Evolutionary conservation across 2,888 invertebrate species (phyloP), one percentile per base, ranked within the genome.

Genomic region (Zeuzera pyrina): DNA sequence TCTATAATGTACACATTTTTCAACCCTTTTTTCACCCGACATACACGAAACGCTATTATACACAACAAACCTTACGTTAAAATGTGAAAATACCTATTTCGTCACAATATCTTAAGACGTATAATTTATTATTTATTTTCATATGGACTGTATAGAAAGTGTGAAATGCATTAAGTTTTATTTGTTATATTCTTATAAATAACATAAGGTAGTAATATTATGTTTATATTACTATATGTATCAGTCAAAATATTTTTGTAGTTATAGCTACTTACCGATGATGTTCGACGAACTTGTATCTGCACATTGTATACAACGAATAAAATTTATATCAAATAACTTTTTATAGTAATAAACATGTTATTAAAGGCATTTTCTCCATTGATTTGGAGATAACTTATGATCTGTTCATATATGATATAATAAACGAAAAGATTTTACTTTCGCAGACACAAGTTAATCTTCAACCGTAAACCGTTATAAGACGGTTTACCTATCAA

Each of bases 11-110:
- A 79, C 76, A 79, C 67, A 67, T 57, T 67, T 58, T 60, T 68
- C 60, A 68, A 73, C 71, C 72, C 64, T 69, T 67, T 59, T 62
- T 68, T 70, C 68, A 72, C 68, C 68, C 65, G 64, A 74, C 71
- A 70, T 68, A 73, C 66, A 68, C 55, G 70, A 70, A 76, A 71
- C 71, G 54, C 69, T 73, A 73, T 67, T 62, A 70, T 76, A 79
- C 72, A 83, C 76, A 81, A 78, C 79, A 81, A 77, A 77, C 70
- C 77, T 79, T 79, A 81, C 28, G 32, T 70, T 79, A 78, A 55
- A 69, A 76, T 77, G 79, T 77, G 81, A 83, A 83, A 83, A 79
- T 79, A n/a, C n/a, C n/a, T n/a, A 79, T 77, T 72, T 73, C 63
- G 66, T 72, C 76, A 71, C 67, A 71, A 72, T 72, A 76, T 68